Evolutionary conservation across 2,888 invertebrate species (phyloP).

Genomic region (Amphipoea oculea): DNA sequence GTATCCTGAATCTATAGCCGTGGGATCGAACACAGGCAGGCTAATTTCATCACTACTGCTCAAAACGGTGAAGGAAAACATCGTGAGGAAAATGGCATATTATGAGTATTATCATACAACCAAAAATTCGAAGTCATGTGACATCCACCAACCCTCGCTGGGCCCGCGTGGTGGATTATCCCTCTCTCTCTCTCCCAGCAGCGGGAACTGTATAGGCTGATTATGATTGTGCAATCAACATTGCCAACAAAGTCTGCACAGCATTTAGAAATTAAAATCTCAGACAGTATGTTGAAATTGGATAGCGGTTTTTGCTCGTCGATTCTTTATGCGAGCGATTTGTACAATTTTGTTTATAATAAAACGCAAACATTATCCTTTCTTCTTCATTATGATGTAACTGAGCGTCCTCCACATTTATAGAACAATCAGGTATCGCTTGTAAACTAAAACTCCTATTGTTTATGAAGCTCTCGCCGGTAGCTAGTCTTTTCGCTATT

Average conservation of each 20-base stretch:
- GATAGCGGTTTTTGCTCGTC: neutral
- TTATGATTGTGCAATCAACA: neutral
- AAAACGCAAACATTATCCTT: neutral
- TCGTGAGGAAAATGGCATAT: neutral
- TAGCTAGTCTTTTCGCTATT: slow-evolving; percentile 46
- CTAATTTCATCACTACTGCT: neutral
- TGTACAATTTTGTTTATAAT: neutral
- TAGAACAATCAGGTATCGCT: slow-evolving; percentile 30
- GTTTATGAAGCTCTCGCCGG: slow-evolving; percentile 11
- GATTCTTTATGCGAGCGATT: neutral
- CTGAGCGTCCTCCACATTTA: slow-evolving; percentile 17
- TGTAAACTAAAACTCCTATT: slow-evolving; percentile 31
- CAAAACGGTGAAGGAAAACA: neutral
- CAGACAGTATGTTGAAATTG: neutral
- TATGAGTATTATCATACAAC: neutral
- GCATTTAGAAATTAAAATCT: too few species aligned
- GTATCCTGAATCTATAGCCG: neutral
- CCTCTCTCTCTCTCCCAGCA: neutral
- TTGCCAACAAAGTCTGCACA: neutral
- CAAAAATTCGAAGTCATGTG: neutral
- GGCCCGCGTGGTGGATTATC: neutral
- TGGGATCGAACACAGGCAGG: too few species aligned
- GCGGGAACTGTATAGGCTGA: neutral
- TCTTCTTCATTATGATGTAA: slow-evolving; percentile 17
- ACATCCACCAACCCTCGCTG: neutral